Evolutionary conservation across 2,888 invertebrate species (phyloP).

Genomic region (Agrypnus murinus): DNA sequence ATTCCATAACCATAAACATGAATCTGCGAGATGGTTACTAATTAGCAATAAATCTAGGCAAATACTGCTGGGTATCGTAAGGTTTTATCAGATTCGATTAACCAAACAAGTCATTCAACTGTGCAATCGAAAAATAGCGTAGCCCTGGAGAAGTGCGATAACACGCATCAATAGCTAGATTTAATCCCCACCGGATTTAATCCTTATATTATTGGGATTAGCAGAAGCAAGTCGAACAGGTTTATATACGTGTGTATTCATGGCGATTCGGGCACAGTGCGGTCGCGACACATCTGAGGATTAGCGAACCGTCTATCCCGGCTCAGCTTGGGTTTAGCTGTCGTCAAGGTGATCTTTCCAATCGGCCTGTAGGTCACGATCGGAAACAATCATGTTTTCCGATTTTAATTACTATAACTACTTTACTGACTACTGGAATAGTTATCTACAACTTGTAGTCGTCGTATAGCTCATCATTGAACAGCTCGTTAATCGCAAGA

Average conservation of each 20-base stretch:
- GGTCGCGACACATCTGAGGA: constrained; percentile 79
- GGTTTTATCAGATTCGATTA: constrained; percentile 39
- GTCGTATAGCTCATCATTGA: constrained; percentile 6
- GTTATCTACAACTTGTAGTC: no score
- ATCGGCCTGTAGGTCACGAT: constrained; percentile 44
- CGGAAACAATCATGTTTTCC: not conserved
- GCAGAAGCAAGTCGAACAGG: constrained; percentile 65
- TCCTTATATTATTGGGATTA: constrained; percentile 71
- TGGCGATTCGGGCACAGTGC: constrained; percentile 73
- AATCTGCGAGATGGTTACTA: no score
- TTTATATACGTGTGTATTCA: constrained; percentile 69
- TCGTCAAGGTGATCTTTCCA: constrained; percentile 65
- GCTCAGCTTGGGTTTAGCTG: constrained; percentile 64
- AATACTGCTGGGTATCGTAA: constrained; percentile 15
- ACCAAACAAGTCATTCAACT: constrained; percentile 40
- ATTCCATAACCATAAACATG: no score
- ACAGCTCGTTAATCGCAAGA: constrained; percentile 38
- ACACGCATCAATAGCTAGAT: constrained; percentile 70
- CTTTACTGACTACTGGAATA: not conserved
- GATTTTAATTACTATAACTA: not conserved
- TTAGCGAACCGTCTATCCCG: constrained; percentile 74
- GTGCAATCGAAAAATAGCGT: constrained; percentile 47
- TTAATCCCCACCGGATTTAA: constrained; percentile 70
- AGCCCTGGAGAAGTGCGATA: constrained; percentile 69
- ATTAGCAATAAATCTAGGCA: constrained; percentile 1